phyloP scores from a whole-genome alignment of 2,797 vertebrate species.

The Eleutherodactylus coqui region DNA sequence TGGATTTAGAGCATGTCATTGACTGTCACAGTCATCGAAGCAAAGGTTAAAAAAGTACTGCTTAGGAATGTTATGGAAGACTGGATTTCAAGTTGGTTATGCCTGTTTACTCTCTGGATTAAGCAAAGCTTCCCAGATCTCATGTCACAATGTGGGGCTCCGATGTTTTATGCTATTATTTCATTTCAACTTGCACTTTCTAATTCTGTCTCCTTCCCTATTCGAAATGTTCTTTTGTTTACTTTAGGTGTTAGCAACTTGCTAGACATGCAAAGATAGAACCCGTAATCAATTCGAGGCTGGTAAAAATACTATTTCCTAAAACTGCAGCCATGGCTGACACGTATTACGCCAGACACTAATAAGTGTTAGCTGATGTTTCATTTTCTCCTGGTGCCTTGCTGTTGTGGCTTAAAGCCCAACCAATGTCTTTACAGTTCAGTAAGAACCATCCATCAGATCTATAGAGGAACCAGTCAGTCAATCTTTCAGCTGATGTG shows the following conservation, averaged over 20 bases:
- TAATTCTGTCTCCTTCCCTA: conserved; percentile 64
- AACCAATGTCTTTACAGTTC: conserved; percentile 75
- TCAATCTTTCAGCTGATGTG: conserved; percentile 70
- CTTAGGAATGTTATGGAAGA: conserved; percentile 31
- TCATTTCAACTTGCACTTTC: conserved; percentile 57
- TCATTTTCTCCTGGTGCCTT: conserved; percentile 67
- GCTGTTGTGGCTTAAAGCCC: conserved; percentile 73
- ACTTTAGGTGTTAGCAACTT: conserved; percentile 73
- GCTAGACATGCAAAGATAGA: conserved; percentile 69
- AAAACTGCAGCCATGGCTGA: conserved; percentile 75
- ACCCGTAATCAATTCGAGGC: conserved; percentile 74
- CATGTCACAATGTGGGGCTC: conserved; percentile 46
- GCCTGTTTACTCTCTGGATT: conserved; percentile 38
- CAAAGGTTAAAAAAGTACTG: rapidly evolving
- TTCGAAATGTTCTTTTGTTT: conserved; percentile 76
- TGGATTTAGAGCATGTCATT: conserved; percentile 46
- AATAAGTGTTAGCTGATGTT: conserved; percentile 72
- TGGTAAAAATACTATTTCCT: conserved; percentile 74
- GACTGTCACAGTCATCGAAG: conserved; percentile 42
- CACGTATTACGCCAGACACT: conserved; percentile 74
- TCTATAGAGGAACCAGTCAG: conserved; percentile 74
- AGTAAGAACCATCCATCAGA: conserved; percentile 77
- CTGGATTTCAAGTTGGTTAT: conserved; percentile 27
- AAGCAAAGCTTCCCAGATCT: conserved; percentile 50
- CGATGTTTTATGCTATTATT: conserved; percentile 32